Base-by-base conservation (phyloP, 2,113 vertebrate genomes). In the Lates calcarifer region DNA sequence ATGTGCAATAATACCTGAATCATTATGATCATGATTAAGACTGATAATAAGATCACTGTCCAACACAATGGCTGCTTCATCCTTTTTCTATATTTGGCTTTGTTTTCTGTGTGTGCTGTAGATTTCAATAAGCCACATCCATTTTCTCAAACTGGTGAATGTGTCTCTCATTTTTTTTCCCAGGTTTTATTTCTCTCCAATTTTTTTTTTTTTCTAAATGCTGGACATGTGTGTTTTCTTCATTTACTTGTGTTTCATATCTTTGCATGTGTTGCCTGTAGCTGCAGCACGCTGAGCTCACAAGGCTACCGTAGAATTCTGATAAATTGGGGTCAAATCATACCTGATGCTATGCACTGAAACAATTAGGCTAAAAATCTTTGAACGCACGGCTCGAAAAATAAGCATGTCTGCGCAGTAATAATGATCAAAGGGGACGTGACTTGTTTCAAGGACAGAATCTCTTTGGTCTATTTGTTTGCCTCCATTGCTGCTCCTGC, bases 391-490 rank as follows among this genome's bases (percentile, higher is more conserved):
- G 49, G 41, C 56, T 31, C 14, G 18, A 51, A 81, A 78, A 66
- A 78, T 12, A n/a, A 75, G 35, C 26, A 43, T 22, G 3, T 83
- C 75, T 66, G 75, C 33, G 26, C 57, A 18, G 62, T 56, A 86
- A 89, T 83, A 55, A 88, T 71, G 84, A 92, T 88, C 79, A 91
- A 93, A 94, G 67, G 58, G 51, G 79, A 80, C 20, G 39, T 60
- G 57, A 65, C 62, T 79, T 35, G 75, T 89, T 90, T 90, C 92
- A 94, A 94, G 94, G 93, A 91, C 91, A 80, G 69, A 61, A 72
- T 89, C 83, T 92, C 89, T 91, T 92, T 91, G 91, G 85, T 94
- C 87, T 83, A 82, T 92, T 92, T 93, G 90, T 94, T 93, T 94
- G 74, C 68, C 64, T 84, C 28, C 60, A 86, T 79, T 81, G 86